A percentile compares a stretch with the other conserved stretches of the same genome.
These are phyloP conservation scores for Holocentrus rufus DNA, from an alignment of 2,797 vertebrate species.

Conservation along the genomic window DNA sequence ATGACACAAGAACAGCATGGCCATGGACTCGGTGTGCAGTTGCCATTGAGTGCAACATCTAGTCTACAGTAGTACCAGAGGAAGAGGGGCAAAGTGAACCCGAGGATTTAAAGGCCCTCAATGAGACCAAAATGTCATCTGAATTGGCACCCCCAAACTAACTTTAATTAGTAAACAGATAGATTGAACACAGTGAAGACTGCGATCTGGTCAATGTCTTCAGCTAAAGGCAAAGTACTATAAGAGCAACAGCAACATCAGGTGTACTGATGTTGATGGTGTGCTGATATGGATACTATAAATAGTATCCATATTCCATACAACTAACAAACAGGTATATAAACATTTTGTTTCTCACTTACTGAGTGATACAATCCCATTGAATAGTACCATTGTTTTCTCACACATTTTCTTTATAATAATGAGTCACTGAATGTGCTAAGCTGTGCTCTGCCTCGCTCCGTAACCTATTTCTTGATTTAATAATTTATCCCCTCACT, in stretches of 20 bases:
- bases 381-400: constrained; percentile 23
- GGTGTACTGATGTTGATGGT: constrained; percentile 27
- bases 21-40: constrained; percentile 26
- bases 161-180: constrained; percentile 50
- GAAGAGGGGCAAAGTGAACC: constrained; percentile 51
- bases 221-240: constrained; percentile 27
- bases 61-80: constrained; percentile 41
- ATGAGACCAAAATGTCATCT: constrained; percentile 49
- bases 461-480: constrained; percentile 40
- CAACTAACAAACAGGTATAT: not conserved
- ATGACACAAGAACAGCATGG: constrained; percentile 4
- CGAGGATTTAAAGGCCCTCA: constrained; percentile 58
- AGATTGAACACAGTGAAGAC: constrained; percentile 39
- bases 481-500: constrained; percentile 50
- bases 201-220: constrained; percentile 31
- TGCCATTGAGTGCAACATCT: constrained; percentile 21
- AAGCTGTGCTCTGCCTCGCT: constrained; percentile 9
- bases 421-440: constrained; percentile 16
- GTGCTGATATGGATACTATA: too few relatives aligned
- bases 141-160: constrained; percentile 49
- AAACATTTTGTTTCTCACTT: constrained; percentile 3
- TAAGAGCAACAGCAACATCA: constrained; percentile 34
- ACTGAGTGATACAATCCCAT: constrained; percentile 1
- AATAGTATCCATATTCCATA: not conserved
- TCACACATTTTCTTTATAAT: constrained; percentile 9